A percentile compares a stretch with the other conserved stretches of the same genome.
phyloP scores from a whole-genome alignment of 2,113 vertebrate species.

The Rousettus leschenaultii region DNA sequence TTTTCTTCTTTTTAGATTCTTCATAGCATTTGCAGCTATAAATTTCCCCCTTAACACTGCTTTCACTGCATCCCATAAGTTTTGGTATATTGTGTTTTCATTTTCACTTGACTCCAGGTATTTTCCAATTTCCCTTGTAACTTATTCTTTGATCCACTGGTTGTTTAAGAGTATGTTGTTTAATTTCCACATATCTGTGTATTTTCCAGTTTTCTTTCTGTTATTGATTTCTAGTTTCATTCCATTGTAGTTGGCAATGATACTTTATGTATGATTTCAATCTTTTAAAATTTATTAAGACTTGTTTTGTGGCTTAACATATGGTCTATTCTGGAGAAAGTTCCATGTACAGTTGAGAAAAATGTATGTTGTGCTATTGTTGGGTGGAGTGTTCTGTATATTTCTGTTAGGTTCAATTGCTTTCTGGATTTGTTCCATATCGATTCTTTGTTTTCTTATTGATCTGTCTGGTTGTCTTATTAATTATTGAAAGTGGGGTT shows the following conservation, averaged over 20 bases:
- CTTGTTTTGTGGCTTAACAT: background rate
- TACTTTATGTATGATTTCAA: background rate
- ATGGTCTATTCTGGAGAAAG: background rate
- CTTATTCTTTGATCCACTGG: background rate
- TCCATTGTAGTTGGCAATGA: constrained; percentile 33
- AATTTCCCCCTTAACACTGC: background rate
- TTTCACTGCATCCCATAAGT: background rate
- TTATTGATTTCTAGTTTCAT: constrained; percentile 4
- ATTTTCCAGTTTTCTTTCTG: background rate
- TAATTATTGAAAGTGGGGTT: background rate
- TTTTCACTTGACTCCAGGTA: background rate
- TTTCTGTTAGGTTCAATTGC: background rate
- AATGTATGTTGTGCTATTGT: background rate
- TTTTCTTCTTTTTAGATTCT: background rate
- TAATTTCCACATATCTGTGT: background rate
- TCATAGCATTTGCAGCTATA: background rate
- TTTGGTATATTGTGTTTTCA: background rate
- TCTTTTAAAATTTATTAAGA: background rate
- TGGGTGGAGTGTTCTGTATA: background rate
- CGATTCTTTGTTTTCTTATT: background rate
- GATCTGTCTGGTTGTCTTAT: background rate
- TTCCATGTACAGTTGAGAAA: background rate
- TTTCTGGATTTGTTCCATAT: background rate
- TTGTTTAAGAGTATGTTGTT: background rate
- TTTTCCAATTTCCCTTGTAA: background rate